These are phyloP conservation scores for Trimorus sp. DNA, from an alignment of 2,888 invertebrate species.

Conservation along the genomic window DNA sequence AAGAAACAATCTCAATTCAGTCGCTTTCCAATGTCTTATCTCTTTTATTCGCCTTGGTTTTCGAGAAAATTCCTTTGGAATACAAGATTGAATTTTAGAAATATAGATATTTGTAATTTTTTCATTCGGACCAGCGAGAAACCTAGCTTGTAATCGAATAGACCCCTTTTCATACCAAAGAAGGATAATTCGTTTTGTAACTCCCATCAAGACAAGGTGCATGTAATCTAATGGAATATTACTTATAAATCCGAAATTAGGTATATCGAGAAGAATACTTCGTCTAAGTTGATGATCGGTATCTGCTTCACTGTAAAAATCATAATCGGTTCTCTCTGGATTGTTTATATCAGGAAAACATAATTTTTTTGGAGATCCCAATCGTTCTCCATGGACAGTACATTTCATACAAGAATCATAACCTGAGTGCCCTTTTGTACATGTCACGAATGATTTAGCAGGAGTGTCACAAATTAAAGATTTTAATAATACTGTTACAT, in stretches of 20 bases:
- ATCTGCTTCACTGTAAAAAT: slow-evolving; percentile 1
- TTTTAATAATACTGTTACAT: slow-evolving; percentile 8
- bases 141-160: no score
- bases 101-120: neutral
- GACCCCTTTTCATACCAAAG: no score
- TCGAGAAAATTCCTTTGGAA: neutral
- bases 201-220: neutral
- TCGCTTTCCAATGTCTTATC: neutral
- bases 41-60: neutral
- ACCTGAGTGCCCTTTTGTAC: slow-evolving; percentile 22
- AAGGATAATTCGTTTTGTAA: neutral
- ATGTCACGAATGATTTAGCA: slow-evolving; percentile 2
- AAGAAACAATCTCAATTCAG: neutral
- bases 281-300: slow-evolving; percentile 4
- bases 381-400: slow-evolving; percentile 1
- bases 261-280: slow-evolving; percentile 20
- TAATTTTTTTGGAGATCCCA: neutral
- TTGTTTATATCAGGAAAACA: slow-evolving; percentile 12
- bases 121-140: neutral
- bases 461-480: slow-evolving; percentile 12
- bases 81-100: neutral
- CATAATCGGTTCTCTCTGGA: slow-evolving; percentile 2
- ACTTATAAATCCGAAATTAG: slow-evolving; percentile 5
- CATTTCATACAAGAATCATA: slow-evolving; percentile 26
- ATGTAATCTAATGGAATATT: slow-evolving; percentile 29